Base-by-base conservation (phyloP, 2,113 vertebrate genomes). In the Parotia lawesii region DNA sequence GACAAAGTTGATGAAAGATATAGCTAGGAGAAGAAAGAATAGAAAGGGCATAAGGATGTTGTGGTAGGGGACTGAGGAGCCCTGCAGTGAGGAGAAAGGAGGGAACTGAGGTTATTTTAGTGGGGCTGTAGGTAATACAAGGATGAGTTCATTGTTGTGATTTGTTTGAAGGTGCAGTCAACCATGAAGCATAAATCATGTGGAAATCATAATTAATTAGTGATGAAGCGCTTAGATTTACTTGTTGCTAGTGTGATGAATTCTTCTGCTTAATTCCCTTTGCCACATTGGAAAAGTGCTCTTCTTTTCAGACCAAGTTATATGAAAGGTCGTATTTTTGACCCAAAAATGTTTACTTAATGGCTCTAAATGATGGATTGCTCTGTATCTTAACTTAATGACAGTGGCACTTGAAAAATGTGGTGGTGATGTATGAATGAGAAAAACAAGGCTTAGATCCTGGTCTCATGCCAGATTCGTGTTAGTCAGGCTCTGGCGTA, bases 361-460 rank as follows among this genome's bases (percentile, higher is more conserved):
- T 20, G 10, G 53, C 31, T 85, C 87, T 82, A 95, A 77, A 70
- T 91, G 81, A 87, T 31, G 22, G 44, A 80, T 94, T 85, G 47
- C 18, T 73, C 69, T 90, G n/a, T 74, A 86, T 94, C 82, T 87
- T 91, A 90, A 69, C 62, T 93, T 92, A 94, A 90, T 64, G 89
- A 70, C 67, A 91, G 80, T 94, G 89, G 85, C 71, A 85, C 78
- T 94, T 91, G 87, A 90, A 95, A 93, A 94, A 93, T 62, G 56
- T 64, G 60, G 60, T 94, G 85, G 28, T 90, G 85, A 90, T 88
- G 40, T 73, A 91, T 64, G 78, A 77, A 93, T 77, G 85, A 94
- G 75, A 84, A 94, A 93, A 94, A 90, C 28, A 87, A 88, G 75
- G 40, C 75, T 94, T 91, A 76, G 37, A 38, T 77, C 44, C 85